phyloP scores from a whole-genome alignment of 2,888 invertebrate genomes.

The Sipha maydis region DNA sequence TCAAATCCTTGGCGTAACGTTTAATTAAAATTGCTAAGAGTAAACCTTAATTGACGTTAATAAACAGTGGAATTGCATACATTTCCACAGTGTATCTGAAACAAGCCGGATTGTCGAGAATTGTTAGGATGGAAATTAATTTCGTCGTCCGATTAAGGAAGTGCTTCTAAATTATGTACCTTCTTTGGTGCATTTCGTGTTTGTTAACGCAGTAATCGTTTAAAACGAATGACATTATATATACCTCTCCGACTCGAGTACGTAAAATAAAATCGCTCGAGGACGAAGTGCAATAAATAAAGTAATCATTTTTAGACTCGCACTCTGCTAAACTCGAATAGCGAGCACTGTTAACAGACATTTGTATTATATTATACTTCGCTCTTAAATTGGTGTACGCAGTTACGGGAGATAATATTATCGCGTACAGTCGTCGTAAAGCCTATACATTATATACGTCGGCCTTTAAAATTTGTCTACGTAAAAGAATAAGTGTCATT shows the following conservation, averaged over 20 bases:
- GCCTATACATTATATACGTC: neutral
- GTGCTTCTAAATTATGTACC: neutral
- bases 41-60: neutral
- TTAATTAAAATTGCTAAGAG: slow-evolving; percentile 4
- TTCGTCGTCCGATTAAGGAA: neutral
- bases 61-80: neutral
- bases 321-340: neutral
- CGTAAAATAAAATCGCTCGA: neutral
- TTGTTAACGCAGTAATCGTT: neutral
- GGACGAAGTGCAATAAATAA: neutral
- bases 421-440: slow-evolving; percentile 5
- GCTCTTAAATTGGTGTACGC: neutral
- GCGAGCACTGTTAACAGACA: neutral
- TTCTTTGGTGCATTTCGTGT: neutral
- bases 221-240: neutral
- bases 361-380: neutral
- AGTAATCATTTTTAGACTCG: neutral
- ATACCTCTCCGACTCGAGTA: neutral
- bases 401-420: neutral
- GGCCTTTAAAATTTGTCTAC: neutral
- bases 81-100: neutral
- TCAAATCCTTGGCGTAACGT: neutral
- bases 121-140: neutral
- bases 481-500: slow-evolving; percentile 17
- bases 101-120: neutral